Evolutionary conservation across 2,797 vertebrate genomes (phyloP).

Genomic region (Rachycentron canadum): DNA sequence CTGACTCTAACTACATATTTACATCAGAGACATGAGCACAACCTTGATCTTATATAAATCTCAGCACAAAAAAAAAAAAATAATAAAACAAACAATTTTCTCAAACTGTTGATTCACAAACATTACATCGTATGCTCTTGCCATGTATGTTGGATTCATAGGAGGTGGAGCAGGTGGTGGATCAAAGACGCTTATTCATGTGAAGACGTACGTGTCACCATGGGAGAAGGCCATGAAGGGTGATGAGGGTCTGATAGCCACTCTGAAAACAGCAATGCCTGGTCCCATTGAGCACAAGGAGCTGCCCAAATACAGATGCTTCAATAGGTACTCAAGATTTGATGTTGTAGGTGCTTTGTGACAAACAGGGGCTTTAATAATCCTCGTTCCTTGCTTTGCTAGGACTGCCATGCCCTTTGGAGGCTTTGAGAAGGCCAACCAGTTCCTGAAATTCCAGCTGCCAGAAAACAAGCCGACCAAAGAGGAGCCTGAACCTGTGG

Average conservation of each 20-base stretch:
- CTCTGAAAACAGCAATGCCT: slow-evolving; percentile 87
- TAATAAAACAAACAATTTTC: too few species aligned
- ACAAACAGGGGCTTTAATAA: slow-evolving; percentile 3
- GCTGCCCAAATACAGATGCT: slow-evolving; percentile 90
- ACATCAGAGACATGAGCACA: background rate
- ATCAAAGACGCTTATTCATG: slow-evolving; percentile 51
- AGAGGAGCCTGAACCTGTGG: slow-evolving; percentile 89
- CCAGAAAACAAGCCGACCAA: slow-evolving; percentile 89
- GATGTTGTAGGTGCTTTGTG: background rate
- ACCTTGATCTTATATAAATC: background rate
- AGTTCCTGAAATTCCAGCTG: slow-evolving; percentile 98
- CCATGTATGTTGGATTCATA: slow-evolving; percentile 38
- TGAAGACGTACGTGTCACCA: slow-evolving; percentile 93
- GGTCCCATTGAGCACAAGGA: slow-evolving; percentile 84
- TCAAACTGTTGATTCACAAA: background rate
- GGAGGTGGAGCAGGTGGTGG: slow-evolving; percentile 57
- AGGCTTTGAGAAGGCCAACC: slow-evolving; percentile 95
- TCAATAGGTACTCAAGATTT: slow-evolving; percentile 91
- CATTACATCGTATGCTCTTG: background rate
- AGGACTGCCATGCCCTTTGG: slow-evolving; percentile 95
- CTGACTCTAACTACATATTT: background rate
- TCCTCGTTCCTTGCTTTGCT: slow-evolving; percentile 32
- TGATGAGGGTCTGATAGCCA: slow-evolving; percentile 89
- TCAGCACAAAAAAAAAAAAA: background rate
- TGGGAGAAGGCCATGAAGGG: slow-evolving; percentile 98